Conservation (phyloP, 2,888 invertebrate species). For the Drosophila siamana region DNA sequence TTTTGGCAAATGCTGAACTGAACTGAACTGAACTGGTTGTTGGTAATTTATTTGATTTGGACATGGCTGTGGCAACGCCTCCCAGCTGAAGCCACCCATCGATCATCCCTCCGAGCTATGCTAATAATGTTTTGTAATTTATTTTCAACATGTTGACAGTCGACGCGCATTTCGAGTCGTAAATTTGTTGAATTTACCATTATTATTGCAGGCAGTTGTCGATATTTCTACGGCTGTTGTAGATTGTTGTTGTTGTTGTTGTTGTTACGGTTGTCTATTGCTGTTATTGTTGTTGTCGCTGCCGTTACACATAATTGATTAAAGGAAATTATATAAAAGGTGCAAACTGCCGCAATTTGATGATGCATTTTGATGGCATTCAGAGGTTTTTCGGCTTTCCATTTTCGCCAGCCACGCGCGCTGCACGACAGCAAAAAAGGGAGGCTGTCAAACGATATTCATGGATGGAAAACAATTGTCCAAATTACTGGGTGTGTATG, state of each 20-base stretch:
- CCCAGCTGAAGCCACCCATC: slow-evolving; percentile 35
- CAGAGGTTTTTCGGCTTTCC: slow-evolving; percentile 36
- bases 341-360: slow-evolving; percentile 68
- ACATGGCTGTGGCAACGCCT: slow-evolving; percentile 47
- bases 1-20: too few relatives aligned
- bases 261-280: slow-evolving; percentile 16
- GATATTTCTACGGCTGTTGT: slow-evolving; percentile 25
- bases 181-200: slow-evolving; percentile 65
- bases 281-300: slow-evolving; percentile 36
- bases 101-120: slow-evolving; percentile 61
- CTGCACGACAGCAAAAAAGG: not conserved
- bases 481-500: slow-evolving; percentile 1
- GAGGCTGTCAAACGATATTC: not conserved
- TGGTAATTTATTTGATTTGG: slow-evolving; percentile 64
- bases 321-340: slow-evolving; percentile 73
- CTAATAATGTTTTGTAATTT: slow-evolving; percentile 78
- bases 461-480: not conserved
- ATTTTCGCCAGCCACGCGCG: slow-evolving; percentile 35
- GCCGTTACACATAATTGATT: slow-evolving; percentile 70
- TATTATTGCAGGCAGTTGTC: slow-evolving; percentile 54
- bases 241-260: slow-evolving; percentile 20
- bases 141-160: slow-evolving; percentile 76
- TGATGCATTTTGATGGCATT: slow-evolving; percentile 60
- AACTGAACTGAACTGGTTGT: slow-evolving; percentile 45
- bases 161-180: slow-evolving; percentile 66